Conservation (phyloP, 2,797 vertebrate species). For the Malacoraja senta region DNA sequence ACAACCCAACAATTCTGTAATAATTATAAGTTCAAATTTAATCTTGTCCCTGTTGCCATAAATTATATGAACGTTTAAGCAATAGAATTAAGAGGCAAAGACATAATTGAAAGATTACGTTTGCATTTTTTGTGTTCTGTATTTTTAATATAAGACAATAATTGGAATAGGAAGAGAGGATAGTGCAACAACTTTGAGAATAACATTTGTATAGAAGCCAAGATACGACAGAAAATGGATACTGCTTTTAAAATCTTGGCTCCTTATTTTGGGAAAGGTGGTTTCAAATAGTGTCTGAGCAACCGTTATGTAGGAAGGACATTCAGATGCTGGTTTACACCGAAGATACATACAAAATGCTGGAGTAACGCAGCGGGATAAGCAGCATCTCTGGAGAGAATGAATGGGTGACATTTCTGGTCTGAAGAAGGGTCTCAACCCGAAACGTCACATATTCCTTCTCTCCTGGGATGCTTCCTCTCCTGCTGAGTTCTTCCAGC, state of each 20-base stretch:
- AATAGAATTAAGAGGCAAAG: too few relatives aligned
- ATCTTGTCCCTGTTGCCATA: neutral
- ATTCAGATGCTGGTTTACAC: too few relatives aligned
- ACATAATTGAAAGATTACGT: neutral
- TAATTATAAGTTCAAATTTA: neutral
- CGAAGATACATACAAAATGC: too few relatives aligned
- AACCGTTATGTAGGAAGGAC: too few relatives aligned
- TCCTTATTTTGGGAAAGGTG: neutral
- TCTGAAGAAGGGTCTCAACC: too few relatives aligned
- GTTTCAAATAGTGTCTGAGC: neutral
- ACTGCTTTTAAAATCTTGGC: neutral
- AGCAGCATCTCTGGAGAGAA: too few relatives aligned
- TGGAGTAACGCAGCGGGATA: too few relatives aligned
- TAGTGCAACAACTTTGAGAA: neutral
- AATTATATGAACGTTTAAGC: too few relatives aligned
- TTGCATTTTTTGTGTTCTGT: neutral
- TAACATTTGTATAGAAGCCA: neutral
- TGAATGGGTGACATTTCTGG: too few relatives aligned
- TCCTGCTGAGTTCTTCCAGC: too few relatives aligned
- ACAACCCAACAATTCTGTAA: neutral
- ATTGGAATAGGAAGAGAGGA: neutral
- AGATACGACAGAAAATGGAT: neutral
- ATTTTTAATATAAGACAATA: neutral
- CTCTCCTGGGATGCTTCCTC: too few relatives aligned
- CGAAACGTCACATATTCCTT: too few relatives aligned